Base-by-base conservation (phyloP, 37 sponge, comb jelly and placozoan species). In the Bolinopsis microptera region DNA sequence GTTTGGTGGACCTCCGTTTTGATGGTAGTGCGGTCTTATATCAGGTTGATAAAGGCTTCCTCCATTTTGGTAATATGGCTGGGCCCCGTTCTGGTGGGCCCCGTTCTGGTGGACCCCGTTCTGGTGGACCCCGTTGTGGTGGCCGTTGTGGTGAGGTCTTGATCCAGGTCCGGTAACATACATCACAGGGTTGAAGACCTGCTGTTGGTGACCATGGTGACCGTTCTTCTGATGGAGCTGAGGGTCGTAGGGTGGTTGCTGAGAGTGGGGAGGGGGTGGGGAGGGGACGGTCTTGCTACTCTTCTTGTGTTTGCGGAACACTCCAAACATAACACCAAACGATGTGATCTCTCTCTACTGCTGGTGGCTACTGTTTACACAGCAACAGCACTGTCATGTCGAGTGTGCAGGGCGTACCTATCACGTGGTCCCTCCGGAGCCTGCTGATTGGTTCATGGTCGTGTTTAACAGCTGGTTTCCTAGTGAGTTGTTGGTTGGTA, bases 261-360 rank as follows among this genome's bases (percentile, higher is more conserved):
- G 82, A 30, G 2, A 37, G 30, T 34, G 82, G 1, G 82, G 37
- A 36, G 82, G 82, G 8, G 37, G 82, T 5, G 35, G 82, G 26
- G 28, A 28, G 0, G 37, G 37, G 33, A 3, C 38, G 38, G 82
- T 2, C 21, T 80, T 35, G 35, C 8, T 35, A 37, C 82, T 80
- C 22, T 80, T 34, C 33, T 80, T 31, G 38, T 35, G 37, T 30
- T 80, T 80, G 8, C 82, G 35, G 38, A 80, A 80, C 2, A 80
- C 37, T 30, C 82, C 82, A 34, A 80, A 80, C 82, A 80, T 80
- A n/a, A n/a, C n/a, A n/a, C n/a, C n/a, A n/a, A n/a, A n/a, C n/a
- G 25, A 70, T 28, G 74, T 26, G 21, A 26, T 48, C 61, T 48
- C 61, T 48, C 75, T 23, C 31, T 23, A 30, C 75, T 23, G 5